phyloP scores from a whole-genome alignment of 1,140 invertebrate species.

The Lycorma delicatula region DNA sequence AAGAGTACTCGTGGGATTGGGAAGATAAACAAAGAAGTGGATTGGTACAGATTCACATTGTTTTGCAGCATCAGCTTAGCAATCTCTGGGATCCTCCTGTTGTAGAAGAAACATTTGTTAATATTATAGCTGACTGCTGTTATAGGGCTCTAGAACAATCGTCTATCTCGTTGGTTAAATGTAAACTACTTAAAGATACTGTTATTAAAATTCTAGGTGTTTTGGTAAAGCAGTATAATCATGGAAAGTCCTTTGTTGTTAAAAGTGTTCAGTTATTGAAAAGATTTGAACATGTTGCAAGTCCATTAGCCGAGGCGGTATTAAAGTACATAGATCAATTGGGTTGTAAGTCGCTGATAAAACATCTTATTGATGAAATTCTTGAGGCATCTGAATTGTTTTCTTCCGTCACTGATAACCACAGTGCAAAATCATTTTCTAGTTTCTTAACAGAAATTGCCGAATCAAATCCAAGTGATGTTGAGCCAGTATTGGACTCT shows the following conservation, averaged over 20 bases:
- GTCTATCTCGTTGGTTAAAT: slow-evolving; percentile 36
- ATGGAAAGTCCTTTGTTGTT: slow-evolving; percentile 55
- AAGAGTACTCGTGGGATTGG: neutral
- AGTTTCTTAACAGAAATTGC: slow-evolving; percentile 60
- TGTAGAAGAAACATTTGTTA: slow-evolving; percentile 1
- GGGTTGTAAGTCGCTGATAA: slow-evolving; percentile 52
- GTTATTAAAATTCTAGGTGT: slow-evolving; percentile 69
- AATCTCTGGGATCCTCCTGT: neutral
- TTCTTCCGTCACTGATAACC: slow-evolving; percentile 8
- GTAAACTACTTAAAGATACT: slow-evolving; percentile 55
- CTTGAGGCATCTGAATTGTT: slow-evolving; percentile 41
- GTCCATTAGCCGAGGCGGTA: slow-evolving; percentile 54
- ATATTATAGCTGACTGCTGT: slow-evolving; percentile 60
- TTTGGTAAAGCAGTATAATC: slow-evolving; percentile 74
- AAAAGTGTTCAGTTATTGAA: slow-evolving; percentile 61
- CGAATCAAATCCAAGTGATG: slow-evolving; percentile 49
- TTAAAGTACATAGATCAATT: slow-evolving; percentile 52
- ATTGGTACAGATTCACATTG: neutral
- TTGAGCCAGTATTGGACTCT: slow-evolving; percentile 52
- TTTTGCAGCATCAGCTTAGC: neutral
- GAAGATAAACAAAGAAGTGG: neutral
- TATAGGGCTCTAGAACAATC: slow-evolving; percentile 28
- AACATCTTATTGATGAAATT: slow-evolving; percentile 64
- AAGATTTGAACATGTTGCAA: slow-evolving; percentile 57
- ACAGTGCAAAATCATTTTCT: slow-evolving; percentile 51